Evolutionary conservation across 1,140 invertebrate species (phyloP).

Genomic region (Muscidifurax raptorellus): DNA sequence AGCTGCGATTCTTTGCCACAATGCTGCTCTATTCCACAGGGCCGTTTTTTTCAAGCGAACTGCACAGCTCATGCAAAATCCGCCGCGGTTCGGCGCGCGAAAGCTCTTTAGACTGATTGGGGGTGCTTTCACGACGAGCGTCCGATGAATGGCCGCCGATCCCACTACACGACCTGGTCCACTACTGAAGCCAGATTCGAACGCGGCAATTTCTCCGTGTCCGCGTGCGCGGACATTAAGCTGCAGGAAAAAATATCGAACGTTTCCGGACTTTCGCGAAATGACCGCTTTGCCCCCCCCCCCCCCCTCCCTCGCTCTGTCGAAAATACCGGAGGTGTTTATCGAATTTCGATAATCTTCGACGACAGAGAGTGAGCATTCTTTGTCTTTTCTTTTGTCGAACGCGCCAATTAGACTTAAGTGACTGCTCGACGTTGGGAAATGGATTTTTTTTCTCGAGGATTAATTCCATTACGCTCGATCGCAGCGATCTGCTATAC

Average conservation of each 20-base stretch:
- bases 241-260: constrained; percentile 16
- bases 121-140: constrained; percentile 27
- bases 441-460: no score
- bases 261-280: background rate
- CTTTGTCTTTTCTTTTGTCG: background rate
- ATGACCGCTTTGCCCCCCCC: background rate
- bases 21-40: background rate
- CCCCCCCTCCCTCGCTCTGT: background rate
- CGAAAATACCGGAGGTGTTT: constrained; percentile 15
- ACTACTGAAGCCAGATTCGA: background rate
- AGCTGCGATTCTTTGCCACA: background rate
- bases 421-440: background rate
- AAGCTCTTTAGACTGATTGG: constrained; percentile 41
- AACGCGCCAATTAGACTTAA: background rate
- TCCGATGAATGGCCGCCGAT: constrained; percentile 21
- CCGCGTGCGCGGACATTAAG: background rate
- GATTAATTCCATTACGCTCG: background rate
- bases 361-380: background rate
- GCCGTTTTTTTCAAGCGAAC: background rate
- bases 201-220: background rate
- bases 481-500: background rate
- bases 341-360: constrained; percentile 40
- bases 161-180: background rate
- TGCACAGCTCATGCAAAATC: background rate
- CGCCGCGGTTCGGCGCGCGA: background rate